Percentiles rank a stretch among this genome's conserved stretches.
These are phyloP conservation scores for Pungitius pungitius DNA, from an alignment of 2,113 vertebrate species.

Conservation along the genomic window DNA sequence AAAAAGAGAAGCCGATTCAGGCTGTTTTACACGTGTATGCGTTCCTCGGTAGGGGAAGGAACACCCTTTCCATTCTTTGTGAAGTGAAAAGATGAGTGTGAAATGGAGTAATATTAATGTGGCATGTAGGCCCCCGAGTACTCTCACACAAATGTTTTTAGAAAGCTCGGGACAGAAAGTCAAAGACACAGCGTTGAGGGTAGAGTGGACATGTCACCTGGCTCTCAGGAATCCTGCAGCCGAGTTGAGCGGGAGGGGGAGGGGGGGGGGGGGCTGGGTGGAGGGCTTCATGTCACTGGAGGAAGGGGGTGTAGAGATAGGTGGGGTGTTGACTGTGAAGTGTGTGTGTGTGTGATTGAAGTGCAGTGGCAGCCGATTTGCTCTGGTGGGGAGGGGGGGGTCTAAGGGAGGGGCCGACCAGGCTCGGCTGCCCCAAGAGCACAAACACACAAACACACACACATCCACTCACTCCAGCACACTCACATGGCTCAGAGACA, in stretches of 20 bases:
- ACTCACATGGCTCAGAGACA: conserved; percentile 52
- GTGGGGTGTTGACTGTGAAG: conserved; percentile 58
- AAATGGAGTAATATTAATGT: too few relatives aligned
- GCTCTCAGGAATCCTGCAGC: conserved; percentile 45
- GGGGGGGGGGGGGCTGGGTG: conserved; percentile 11
- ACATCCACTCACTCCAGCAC: conserved; percentile 32
- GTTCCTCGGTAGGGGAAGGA: background rate
- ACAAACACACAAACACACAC: conserved; percentile 39
- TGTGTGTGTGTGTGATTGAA: conserved; percentile 50
- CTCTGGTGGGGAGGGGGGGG: conserved; percentile 37
- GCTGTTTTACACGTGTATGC: background rate
- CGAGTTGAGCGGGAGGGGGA: conserved; percentile 5
- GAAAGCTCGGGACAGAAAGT: conserved; percentile 7
- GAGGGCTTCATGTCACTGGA: conserved; percentile 51
- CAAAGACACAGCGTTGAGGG: conserved; percentile 22
- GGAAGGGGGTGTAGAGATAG: conserved; percentile 46
- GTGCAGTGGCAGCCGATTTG: conserved; percentile 59
- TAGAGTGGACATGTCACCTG: conserved; percentile 55
- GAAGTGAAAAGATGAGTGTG: conserved; percentile 6
- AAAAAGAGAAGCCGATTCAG: background rate
- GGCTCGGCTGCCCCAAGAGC: conserved; percentile 47
- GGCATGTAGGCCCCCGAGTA: too few relatives aligned
- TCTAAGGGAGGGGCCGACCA: conserved; percentile 67
- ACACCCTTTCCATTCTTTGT: background rate
- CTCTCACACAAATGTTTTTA: background rate